These are phyloP conservation scores for Chloroclystis v-ata DNA, from an alignment of 2,888 invertebrate species.

Conservation along the genomic window DNA sequence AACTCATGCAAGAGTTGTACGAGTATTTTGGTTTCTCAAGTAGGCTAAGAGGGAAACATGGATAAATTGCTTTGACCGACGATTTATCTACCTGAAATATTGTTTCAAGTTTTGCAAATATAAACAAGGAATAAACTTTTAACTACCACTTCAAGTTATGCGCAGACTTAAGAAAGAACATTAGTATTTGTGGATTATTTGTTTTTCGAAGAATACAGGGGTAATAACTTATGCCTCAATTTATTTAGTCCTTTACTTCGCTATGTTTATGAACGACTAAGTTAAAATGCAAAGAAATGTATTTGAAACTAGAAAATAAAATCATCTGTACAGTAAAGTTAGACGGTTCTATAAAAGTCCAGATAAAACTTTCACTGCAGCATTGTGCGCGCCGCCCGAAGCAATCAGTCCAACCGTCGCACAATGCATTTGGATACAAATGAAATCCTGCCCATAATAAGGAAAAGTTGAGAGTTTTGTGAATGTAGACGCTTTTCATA, in stretches of 20 bases:
- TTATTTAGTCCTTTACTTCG: no score
- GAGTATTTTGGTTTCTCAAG: constrained; percentile 21
- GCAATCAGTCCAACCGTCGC: constrained; percentile 48
- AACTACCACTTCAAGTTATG: constrained; percentile 14
- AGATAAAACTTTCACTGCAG: constrained; percentile 17
- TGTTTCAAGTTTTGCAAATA: constrained; percentile 18
- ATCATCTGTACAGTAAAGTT: constrained; percentile 9
- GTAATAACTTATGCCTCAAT: no score
- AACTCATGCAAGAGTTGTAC: constrained; percentile 22
- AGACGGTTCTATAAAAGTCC: constrained; percentile 21
- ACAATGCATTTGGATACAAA: constrained; percentile 14
- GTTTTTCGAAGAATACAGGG: no score
- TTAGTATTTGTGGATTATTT: neutral
- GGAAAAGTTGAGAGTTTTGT: constrained; percentile 1
- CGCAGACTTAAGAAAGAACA: neutral
- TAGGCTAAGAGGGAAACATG: constrained; percentile 20
- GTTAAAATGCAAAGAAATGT: no score
- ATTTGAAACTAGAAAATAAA: neutral
- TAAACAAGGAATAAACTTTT: constrained; percentile 11
- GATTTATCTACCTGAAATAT: constrained; percentile 19
- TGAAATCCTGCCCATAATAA: constrained; percentile 8
- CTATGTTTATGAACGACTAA: no score
- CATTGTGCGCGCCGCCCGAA: constrained; percentile 30
- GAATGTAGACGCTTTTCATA: constrained; percentile 1
- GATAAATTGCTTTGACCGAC: constrained; percentile 19